Base-by-base conservation (phyloP, 2,888 invertebrate genomes). In the Drosophila neonasuta region DNA sequence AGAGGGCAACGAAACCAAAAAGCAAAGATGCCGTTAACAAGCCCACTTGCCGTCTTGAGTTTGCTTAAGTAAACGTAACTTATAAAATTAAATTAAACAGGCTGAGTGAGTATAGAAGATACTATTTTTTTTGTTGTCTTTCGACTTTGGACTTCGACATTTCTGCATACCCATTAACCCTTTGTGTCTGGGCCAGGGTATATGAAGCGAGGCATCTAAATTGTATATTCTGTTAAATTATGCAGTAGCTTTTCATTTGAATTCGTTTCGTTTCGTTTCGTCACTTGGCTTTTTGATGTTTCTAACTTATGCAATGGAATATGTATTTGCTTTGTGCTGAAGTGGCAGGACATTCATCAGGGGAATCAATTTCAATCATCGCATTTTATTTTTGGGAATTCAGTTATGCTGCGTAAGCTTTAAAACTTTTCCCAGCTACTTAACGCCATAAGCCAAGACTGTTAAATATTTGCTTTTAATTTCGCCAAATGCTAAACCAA, bases 191-290 rank as follows among this genome's bases (percentile, higher is more conserved):
- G 9, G 0, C 17, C 10, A 52, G 61, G 48, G 59, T 51, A 46
- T 44, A 17, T 10, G 7, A 20, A 49, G 52, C 34, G 15, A 41
- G 51, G 32, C 63, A 51, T 48, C 15, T 55, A 76, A 80, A 80
- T 73, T 73, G 55, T 58, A 68, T 73, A 83, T 77, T 79, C 61
- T 54, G 59, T 74, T 82, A 72, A 86, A 81, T 84, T 84, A 82
- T 86, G 84, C 86, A 82, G 70, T 50, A 70, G 69, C 57, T 65
- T 68, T 58, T 52, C 46, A 54, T 63, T 74, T 57, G 55, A 64
- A 46, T 77, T 77, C 71, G 63, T 59, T 62, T 76, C 63, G 57
- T 44, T 45, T 44, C 48, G 48, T 62, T 51, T 44, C 50, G 44
- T 24, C 66, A 54, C 66, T 70, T 68, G 64, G 68, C 77, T 56